Base-by-base conservation (phyloP, 1,140 invertebrate genomes). In the Magallana angulata region DNA sequence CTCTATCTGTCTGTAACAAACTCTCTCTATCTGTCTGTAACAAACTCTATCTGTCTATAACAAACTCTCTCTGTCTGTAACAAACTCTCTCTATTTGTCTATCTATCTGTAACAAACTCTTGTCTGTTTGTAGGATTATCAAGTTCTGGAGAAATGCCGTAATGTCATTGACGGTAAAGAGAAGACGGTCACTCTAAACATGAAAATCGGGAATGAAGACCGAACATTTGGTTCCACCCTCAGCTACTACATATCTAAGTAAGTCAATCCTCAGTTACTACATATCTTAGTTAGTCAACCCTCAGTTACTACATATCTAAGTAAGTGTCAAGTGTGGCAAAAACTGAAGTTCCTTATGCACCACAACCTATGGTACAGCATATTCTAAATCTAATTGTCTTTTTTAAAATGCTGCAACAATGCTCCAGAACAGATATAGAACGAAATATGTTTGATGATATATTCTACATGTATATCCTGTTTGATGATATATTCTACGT, bases 161-260 rank as follows among this genome's bases (percentile, higher is more conserved):
- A 96, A 96, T 62, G 97, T 99, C 24, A 89, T 99, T 57, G 96
- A 97, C 83, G 97, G 97, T 0, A 94, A 95, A 57, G 94, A 96
- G 83, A 95, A 96, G 48, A 95, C 95, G 71, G 96, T 98, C 2
- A 96, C 97, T 80, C 96, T 99, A 81, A 96, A 97, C 82, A 97
- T 98, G 96, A 96, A 95, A 59, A 99, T 99, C 89, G 97, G 96
- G 68, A 99, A 99, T 94, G 97, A 98, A 94, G 97, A 98, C 91
- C 96, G 99, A 84, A 97, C 98, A 6, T 99, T 99, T 95, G 98
- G 97, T 9, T 97, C 98, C 1, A 99, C 98, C 1, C 96, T 99
- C 0, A 99, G 98, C 91, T 99, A 99, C 94, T 96, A 98, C 92
- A 98, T 99, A 93, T 98, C 98, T 6, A 97, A 97, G 97, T 98